Percentiles rank a stretch among this genome's conserved stretches.
These are phyloP conservation scores for Ganaspis brasiliensis DNA, from an alignment of 2,888 invertebrate genomes.

Conservation along the genomic window DNA sequence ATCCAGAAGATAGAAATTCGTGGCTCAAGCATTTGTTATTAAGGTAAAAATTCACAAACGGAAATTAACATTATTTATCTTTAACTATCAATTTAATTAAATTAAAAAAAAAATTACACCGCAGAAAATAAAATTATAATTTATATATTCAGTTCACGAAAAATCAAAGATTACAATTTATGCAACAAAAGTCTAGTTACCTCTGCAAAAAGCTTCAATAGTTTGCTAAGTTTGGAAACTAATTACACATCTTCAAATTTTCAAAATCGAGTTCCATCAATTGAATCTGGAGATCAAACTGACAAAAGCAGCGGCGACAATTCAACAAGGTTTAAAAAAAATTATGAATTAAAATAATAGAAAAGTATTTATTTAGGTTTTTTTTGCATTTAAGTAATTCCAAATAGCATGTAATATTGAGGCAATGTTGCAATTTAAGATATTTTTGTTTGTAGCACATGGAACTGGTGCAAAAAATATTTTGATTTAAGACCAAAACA, in stretches of 20 bases:
- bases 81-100: too few relatives aligned
- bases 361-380: background rate
- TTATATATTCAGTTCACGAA: constrained; percentile 32
- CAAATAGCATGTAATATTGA: too few relatives aligned
- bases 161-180: constrained; percentile 22
- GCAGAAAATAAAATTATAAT: background rate
- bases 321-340: constrained; percentile 19
- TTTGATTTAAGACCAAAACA: constrained; percentile 43
- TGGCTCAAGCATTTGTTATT: constrained; percentile 70
- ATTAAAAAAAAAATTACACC: background rate
- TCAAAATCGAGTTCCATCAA: constrained; percentile 53
- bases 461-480: constrained; percentile 31
- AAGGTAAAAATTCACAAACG: constrained; percentile 60
- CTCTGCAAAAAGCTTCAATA: constrained; percentile 3
- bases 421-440: too few relatives aligned
- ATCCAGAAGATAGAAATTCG: constrained; percentile 64
- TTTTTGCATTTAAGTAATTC: background rate
- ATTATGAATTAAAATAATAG: background rate
- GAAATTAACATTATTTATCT: too few relatives aligned
- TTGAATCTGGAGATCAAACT: constrained; percentile 54
- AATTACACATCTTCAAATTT: constrained; percentile 54
- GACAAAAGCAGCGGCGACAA: constrained; percentile 60
- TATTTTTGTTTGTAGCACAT: background rate
- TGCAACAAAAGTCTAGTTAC: background rate
- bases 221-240: constrained; percentile 57